Evolutionary conservation across 1,140 invertebrate genomes (phyloP).

Genomic region (Lepidurus couesii): DNA sequence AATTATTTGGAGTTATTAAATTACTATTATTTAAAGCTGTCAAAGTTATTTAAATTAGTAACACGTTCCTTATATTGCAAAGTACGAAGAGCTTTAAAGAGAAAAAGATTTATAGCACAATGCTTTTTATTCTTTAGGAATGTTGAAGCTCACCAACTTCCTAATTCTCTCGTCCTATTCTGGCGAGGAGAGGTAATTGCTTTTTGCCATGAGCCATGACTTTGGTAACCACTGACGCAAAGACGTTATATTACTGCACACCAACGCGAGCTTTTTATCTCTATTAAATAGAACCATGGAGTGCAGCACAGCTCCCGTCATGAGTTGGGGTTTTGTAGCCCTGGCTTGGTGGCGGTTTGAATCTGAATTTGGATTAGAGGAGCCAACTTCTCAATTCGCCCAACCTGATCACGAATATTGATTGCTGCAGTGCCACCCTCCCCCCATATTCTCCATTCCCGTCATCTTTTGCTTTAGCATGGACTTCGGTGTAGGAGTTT

Average conservation of each 20-base stretch:
- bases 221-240: not conserved
- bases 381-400: not conserved
- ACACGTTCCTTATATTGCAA: not conserved
- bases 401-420: conserved; percentile 15
- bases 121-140: too few species aligned
- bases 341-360: not conserved
- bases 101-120: too few species aligned
- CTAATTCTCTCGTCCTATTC: not conserved
- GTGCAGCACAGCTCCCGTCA: not conserved
- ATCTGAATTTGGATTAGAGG: conserved; percentile 4
- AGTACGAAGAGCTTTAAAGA: too few species aligned
- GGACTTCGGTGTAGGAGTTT: not conserved
- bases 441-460: not conserved
- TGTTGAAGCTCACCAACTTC: not conserved
- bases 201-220: conserved; percentile 14
- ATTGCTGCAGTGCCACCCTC: not conserved
- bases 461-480: not conserved
- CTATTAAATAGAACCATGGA: not conserved
- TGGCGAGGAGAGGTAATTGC: not conserved
- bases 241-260: not conserved
- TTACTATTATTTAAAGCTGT: not conserved
- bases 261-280: not conserved
- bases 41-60: not conserved
- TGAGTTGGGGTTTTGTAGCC: not conserved
- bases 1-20: not conserved